These are phyloP conservation scores for Romanogobio albipinnatus DNA, from an alignment of 2,113 vertebrate genomes.

Conservation along the genomic window DNA sequence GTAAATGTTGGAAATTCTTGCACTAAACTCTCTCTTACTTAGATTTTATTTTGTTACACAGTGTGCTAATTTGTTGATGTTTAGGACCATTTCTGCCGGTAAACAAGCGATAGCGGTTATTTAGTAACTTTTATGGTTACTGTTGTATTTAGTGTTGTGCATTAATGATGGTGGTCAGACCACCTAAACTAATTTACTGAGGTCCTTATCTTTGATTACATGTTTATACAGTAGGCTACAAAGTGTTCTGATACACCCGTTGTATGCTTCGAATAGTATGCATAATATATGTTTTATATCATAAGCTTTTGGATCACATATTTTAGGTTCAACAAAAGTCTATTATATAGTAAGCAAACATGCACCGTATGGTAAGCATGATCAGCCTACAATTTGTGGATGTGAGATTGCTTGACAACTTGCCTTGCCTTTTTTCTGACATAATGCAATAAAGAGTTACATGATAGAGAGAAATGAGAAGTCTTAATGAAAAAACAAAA, in stretches of 20 bases:
- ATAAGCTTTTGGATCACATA: not conserved
- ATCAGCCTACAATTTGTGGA: not conserved
- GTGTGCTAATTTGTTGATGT: not conserved
- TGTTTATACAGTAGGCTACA: not conserved
- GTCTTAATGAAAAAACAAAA: not conserved
- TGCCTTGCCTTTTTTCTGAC: not conserved
- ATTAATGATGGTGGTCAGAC: not conserved
- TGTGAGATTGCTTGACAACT: not conserved
- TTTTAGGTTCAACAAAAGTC: not conserved
- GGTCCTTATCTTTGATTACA: not conserved
- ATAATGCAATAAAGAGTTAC: slow-evolving; percentile 7
- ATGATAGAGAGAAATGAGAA: not conserved
- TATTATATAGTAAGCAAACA: not conserved
- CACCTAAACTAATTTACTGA: not conserved
- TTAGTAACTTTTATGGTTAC: not conserved
- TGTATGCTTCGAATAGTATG: not conserved
- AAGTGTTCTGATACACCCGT: not conserved
- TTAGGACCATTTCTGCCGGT: not conserved
- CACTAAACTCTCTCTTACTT: not conserved
- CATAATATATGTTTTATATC: not conserved
- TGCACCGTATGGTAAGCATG: not conserved
- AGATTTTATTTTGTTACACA: not conserved
- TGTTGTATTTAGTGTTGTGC: not conserved
- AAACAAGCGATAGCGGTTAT: not conserved
- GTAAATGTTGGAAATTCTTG: not conserved